Conservation (phyloP, 2,797 vertebrate species). For the Helicolenus hilgendorfi region DNA sequence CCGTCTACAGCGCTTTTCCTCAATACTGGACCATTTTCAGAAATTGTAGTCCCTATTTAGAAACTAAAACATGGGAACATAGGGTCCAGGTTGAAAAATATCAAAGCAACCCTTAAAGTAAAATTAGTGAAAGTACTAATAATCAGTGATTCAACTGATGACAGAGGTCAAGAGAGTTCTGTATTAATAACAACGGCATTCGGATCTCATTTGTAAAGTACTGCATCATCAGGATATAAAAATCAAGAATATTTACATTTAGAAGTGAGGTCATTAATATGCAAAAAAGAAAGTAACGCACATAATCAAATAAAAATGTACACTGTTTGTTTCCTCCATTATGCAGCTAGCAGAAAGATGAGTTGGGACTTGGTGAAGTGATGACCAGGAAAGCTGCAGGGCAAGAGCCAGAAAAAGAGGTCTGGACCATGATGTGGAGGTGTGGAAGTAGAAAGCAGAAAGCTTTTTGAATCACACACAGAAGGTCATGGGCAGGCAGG, state of each 20-base stretch:
- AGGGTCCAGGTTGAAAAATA: too few species aligned
- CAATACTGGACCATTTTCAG: too few species aligned
- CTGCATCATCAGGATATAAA: neutral
- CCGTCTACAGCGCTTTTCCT: too few species aligned
- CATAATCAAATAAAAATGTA: neutral
- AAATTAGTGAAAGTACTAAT: neutral
- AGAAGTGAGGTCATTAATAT: neutral
- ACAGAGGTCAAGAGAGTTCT: neutral
- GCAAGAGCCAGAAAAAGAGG: neutral
- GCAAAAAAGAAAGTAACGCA: neutral
- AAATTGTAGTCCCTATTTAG: too few species aligned
- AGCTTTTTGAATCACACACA: neutral
- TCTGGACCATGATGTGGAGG: neutral
- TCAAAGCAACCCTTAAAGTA: too few species aligned
- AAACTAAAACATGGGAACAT: too few species aligned
- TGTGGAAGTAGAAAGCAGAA: neutral
- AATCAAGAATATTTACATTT: neutral
- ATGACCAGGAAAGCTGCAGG: neutral
- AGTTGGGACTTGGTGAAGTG: neutral
- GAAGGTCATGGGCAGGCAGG: constrained; percentile 1
- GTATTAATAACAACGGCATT: neutral
- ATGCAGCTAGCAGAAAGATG: neutral
- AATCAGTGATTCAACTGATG: neutral
- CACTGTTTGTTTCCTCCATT: neutral
- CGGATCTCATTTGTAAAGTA: neutral